Percentiles rank a stretch among this genome's conserved stretches.
Evolutionary conservation across 2,113 vertebrate genomes (phyloP).

Genomic region (Vidua chalybeata): DNA sequence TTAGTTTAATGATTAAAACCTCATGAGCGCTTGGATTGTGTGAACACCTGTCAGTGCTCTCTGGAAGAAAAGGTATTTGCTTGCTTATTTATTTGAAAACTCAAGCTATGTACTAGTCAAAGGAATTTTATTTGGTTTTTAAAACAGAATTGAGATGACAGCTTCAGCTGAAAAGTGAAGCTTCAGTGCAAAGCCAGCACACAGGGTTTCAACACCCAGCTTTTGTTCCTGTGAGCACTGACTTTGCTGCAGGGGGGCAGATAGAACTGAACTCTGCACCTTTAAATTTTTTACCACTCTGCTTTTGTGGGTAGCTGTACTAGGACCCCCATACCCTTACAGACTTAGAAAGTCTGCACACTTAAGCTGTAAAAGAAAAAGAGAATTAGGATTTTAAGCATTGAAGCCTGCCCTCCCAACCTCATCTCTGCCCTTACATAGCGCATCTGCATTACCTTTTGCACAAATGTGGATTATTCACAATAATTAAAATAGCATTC

Average conservation of each 20-base stretch:
- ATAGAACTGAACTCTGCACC: background rate
- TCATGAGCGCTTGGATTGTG: background rate
- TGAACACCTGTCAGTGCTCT: conserved; percentile 32
- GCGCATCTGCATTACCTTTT: background rate
- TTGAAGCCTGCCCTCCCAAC: background rate
- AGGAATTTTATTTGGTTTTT: conserved; percentile 9
- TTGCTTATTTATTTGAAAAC: conserved; percentile 42
- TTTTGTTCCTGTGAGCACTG: background rate
- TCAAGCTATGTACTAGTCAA: background rate
- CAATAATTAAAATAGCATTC: background rate
- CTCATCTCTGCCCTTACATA: background rate
- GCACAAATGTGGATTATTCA: background rate
- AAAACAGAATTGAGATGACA: background rate
- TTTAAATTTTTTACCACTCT: background rate
- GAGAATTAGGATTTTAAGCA: background rate
- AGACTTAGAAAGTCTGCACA: background rate
- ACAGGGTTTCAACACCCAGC: background rate
- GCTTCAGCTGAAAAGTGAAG: background rate
- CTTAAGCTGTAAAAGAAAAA: background rate
- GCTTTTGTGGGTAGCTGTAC: background rate
- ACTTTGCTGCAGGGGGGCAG: background rate
- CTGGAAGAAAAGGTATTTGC: background rate
- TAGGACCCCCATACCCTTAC: rapidly evolving
- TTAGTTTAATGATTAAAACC: conserved; percentile 59
- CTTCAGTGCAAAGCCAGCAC: background rate